A percentile compares a stretch with the other conserved stretches of the same genome.
Evolutionary conservation across 2,888 invertebrate genomes (phyloP).

Genomic region (Drosophila percnosoma): DNA sequence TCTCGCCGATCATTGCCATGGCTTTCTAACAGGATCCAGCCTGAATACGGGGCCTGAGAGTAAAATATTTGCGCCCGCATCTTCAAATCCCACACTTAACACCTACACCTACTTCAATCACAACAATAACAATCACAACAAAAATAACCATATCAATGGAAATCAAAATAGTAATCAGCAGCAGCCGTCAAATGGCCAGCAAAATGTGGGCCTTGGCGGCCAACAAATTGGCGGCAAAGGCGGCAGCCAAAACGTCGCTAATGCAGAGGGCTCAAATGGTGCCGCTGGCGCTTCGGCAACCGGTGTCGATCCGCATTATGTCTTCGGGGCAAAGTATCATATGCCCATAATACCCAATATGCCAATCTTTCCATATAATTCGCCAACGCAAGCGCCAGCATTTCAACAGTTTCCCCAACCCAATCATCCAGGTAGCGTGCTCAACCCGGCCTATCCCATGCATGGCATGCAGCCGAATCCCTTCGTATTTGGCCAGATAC

Average conservation of each 20-base stretch:
- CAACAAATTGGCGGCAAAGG: slow-evolving; percentile 39
- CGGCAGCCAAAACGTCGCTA: slow-evolving; percentile 34
- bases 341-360: slow-evolving; percentile 83
- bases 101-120: slow-evolving; percentile 77
- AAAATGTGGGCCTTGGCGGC: slow-evolving; percentile 41
- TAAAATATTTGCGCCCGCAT: slow-evolving; percentile 75
- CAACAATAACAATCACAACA: slow-evolving; percentile 47
- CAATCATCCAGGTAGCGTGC: slow-evolving; percentile 84
- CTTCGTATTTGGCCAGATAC: slow-evolving; percentile 84
- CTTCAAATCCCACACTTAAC: slow-evolving; percentile 83
- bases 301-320: slow-evolving; percentile 84
- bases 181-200: slow-evolving; percentile 8
- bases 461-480: slow-evolving; percentile 84
- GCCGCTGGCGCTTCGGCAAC: slow-evolving; percentile 69
- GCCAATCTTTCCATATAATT: slow-evolving; percentile 84
- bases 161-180: slow-evolving; percentile 20
- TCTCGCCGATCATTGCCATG: slow-evolving; percentile 16
- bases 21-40: slow-evolving; percentile 82
- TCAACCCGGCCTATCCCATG: slow-evolving; percentile 83
- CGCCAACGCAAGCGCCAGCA: slow-evolving; percentile 83
- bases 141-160: slow-evolving; percentile 49
- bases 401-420: slow-evolving; percentile 85
- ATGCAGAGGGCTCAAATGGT: slow-evolving; percentile 48
- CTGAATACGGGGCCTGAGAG: slow-evolving; percentile 84
- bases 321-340: slow-evolving; percentile 84